phyloP scores from a whole-genome alignment of 1,140 invertebrate genomes.

The Aphelenchoides avenae region DNA sequence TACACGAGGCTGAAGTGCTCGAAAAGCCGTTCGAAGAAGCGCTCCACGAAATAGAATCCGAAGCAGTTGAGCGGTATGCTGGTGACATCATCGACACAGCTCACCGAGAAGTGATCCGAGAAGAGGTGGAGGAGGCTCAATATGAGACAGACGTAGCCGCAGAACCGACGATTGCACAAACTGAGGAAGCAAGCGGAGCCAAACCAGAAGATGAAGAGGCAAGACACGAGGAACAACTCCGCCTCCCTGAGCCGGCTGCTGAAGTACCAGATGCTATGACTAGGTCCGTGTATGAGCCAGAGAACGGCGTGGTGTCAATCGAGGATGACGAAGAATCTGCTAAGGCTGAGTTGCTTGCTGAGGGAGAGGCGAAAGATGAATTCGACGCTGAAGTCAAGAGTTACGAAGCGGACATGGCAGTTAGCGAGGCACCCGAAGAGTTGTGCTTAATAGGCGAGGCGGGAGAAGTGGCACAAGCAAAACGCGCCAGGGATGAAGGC shows the following conservation, averaged over 20 bases:
- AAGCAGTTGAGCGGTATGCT: not conserved
- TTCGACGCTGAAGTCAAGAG: not conserved
- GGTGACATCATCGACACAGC: conserved; percentile 7
- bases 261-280: too few relatives aligned
- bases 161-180: not conserved
- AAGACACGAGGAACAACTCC: not conserved
- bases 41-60: not conserved
- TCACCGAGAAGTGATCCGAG: conserved; percentile 11
- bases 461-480: not conserved
- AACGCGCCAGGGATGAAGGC: not conserved
- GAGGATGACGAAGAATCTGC: conserved; percentile 32
- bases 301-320: too few relatives aligned
- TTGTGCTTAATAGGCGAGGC: not conserved
- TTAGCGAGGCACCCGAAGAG: not conserved
- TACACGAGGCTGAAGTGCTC: not conserved
- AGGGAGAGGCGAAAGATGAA: not conserved
- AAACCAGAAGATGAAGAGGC: not conserved
- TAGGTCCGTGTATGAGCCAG: too few relatives aligned
- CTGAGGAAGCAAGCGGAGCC: conserved; percentile 17
- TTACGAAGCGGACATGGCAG: not conserved
- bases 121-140: not conserved
- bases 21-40: not conserved
- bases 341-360: not conserved
- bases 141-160: not conserved
- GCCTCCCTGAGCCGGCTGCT: too few relatives aligned